Percentiles rank a stretch among this genome's conserved stretches.
Conservation (phyloP, 2,888 invertebrate species). For the Microctonus aethiopoides region DNA sequence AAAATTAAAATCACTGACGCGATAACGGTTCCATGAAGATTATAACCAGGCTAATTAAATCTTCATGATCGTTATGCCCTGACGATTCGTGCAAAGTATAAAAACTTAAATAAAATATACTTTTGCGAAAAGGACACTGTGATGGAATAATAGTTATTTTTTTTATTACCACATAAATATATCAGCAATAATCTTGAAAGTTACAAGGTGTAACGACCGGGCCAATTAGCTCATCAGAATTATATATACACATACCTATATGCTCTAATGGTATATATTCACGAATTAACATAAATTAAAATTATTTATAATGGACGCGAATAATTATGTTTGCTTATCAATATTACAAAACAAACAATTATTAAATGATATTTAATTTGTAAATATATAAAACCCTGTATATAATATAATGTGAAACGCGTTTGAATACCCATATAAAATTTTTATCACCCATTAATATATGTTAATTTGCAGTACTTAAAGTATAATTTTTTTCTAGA, state of each 20-base stretch:
- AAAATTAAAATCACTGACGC: neutral
- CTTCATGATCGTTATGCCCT: neutral
- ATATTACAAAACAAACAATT: too few relatives aligned
- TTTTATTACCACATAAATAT: neutral
- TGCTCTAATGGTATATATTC: neutral
- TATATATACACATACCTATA: neutral
- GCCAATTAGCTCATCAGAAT: conserved; percentile 18
- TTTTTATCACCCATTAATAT: too few relatives aligned
- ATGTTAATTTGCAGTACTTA: too few relatives aligned
- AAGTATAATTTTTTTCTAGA: too few relatives aligned
- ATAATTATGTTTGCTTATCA: too few relatives aligned
- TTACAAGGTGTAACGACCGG: conserved; percentile 9
- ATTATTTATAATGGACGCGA: too few relatives aligned
- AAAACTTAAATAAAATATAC: neutral
- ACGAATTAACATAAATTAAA: neutral
- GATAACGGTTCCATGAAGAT: neutral
- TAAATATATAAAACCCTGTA: neutral
- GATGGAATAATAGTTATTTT: neutral
- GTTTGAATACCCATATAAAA: too few relatives aligned
- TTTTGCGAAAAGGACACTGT: neutral
- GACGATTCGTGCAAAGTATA: neutral
- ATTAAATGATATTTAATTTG: neutral
- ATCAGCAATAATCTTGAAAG: conserved; percentile 10
- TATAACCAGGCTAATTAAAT: conserved; percentile 3
- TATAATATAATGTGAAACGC: neutral